Evolutionary conservation across 2,797 vertebrate species (phyloP), one percentile per base, ranked within the genome.

Genomic region (Poecilia picta): DNA sequence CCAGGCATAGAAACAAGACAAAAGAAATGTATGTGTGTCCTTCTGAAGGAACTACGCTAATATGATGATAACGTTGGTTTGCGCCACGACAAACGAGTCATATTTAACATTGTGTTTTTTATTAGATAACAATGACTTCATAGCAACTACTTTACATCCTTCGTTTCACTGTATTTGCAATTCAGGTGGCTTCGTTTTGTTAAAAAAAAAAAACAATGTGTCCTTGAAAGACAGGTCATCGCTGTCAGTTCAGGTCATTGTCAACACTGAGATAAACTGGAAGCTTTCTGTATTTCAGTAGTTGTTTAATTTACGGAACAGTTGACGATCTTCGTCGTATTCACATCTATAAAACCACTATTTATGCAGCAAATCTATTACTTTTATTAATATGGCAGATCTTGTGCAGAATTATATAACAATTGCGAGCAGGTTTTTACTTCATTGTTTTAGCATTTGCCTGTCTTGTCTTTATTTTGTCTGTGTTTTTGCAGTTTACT

Each of bases 151-250:
- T 12, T 13, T 71, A 1, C 16, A 73, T 64, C 74, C 45, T 31
- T 55, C 2, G 2, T 33, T 1, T 64, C 20, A 0, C 20, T 23
- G 0, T 10, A 64, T 23, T 16, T 16, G 79, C 16, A 47, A 39
- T 18, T n/a, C 5, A 51, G 62, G 25, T 12, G 16, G 43, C 83
- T 76, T 49, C 71, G 23, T 71, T 55, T 81, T 31, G 12, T 53
- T 15, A n/a, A 20, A 73, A 51, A 75, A 76, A 74, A 55, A 78
- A 75, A 47, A 25, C 25, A 55, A 53, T 25, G 51, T 91, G 84
- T 84, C 87, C 88, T 93, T 91, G 86, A 55, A 84, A 73, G 53
- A 78, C 75, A 76, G 33, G 36, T 79, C 72, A 80, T 66, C 28
- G 46, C 31, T 79, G 16, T 62, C 59, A 55, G 36, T 43, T 72